Percentiles rank a stretch among this genome's conserved stretches.
These are phyloP conservation scores for Phocides pigmalion DNA, from an alignment of 1,140 invertebrate species.

Conservation along the genomic window DNA sequence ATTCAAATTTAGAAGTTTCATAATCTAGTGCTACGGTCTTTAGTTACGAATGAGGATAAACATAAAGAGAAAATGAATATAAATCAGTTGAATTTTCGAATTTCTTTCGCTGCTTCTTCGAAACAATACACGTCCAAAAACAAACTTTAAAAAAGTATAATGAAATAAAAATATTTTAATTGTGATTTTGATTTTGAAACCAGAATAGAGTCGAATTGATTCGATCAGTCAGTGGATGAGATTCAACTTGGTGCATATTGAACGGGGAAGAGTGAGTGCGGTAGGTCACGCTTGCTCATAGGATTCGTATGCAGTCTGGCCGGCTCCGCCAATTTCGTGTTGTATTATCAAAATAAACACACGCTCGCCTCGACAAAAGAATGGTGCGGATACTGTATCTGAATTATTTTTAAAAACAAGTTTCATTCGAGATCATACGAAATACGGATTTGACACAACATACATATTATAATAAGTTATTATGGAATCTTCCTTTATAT, in stretches of 20 bases:
- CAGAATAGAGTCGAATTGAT: too few relatives aligned
- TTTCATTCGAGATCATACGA: neutral
- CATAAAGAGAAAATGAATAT: too few relatives aligned
- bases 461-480: neutral
- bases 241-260: neutral
- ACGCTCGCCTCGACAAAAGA: neutral
- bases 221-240: neutral
- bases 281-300: neutral
- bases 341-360: slow-evolving; percentile 1
- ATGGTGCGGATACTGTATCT: neutral
- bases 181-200: too few relatives aligned
- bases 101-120: too few relatives aligned
- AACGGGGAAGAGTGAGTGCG: neutral
- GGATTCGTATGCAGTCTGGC: neutral
- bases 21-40: too few relatives aligned
- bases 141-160: too few relatives aligned
- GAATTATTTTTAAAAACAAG: neutral
- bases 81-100: too few relatives aligned
- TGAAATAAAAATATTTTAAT: too few relatives aligned
- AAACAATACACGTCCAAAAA: too few relatives aligned
- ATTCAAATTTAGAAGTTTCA: neutral
- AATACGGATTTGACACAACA: neutral
- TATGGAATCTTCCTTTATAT: neutral
- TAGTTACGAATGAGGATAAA: too few relatives aligned
- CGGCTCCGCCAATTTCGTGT: neutral